Percentiles rank a stretch among this genome's conserved stretches.
Evolutionary conservation across 2,113 vertebrate genomes (phyloP).

Genomic region (Amblyornis subalaris): DNA sequence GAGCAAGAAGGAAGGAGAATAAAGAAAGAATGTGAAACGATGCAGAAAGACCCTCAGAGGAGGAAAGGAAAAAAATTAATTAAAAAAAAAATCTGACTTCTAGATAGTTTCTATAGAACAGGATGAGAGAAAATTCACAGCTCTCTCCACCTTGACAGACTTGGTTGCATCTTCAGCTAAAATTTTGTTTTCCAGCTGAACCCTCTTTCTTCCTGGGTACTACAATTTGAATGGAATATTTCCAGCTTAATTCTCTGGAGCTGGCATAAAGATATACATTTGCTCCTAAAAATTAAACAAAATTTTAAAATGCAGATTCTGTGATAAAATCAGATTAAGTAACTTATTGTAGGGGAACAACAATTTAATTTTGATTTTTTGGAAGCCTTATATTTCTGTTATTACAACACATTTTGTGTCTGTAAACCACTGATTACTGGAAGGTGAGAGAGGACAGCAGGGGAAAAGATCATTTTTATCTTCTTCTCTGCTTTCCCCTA

Average conservation of each 20-base stretch:
- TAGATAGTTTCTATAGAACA: neutral
- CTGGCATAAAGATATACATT: neutral
- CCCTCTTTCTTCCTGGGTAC: neutral
- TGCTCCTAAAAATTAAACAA: neutral
- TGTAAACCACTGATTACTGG: neutral
- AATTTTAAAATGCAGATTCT: neutral
- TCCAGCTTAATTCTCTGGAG: neutral
- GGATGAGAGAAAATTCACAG: neutral
- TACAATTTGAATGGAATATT: neutral
- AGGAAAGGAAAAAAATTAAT: accelerated
- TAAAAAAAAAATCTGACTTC: neutral
- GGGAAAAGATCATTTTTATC: neutral
- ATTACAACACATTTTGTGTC: neutral
- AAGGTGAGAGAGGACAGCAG: neutral
- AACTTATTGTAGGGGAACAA: neutral
- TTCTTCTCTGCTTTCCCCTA: neutral
- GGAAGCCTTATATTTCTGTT: neutral
- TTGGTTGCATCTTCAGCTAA: neutral
- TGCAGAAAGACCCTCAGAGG: neutral
- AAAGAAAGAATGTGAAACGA: neutral
- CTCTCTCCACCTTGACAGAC: neutral
- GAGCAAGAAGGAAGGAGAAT: neutral
- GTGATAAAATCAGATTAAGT: neutral
- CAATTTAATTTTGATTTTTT: neutral
- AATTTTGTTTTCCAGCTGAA: neutral